Evolutionary conservation across 2,888 invertebrate genomes (phyloP).

Genomic region (Acleris emargana): DNA sequence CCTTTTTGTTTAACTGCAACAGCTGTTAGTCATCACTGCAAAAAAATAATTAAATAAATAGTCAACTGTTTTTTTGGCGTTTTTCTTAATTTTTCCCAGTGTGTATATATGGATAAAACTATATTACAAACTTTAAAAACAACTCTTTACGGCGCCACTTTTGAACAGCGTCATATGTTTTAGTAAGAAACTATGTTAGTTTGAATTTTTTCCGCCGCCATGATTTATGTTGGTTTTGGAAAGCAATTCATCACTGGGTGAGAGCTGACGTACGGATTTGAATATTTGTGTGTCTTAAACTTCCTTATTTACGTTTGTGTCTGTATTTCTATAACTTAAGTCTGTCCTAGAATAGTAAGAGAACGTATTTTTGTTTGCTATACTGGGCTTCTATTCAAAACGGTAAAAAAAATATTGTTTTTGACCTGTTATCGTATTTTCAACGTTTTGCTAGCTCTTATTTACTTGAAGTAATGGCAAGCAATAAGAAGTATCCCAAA

Average conservation of each 20-base stretch:
- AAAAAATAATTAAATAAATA: too few relatives aligned
- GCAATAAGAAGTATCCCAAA: too few relatives aligned
- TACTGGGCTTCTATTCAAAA: too few relatives aligned
- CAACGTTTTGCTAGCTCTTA: too few relatives aligned
- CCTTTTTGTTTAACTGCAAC: too few relatives aligned
- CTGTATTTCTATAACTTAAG: too few relatives aligned
- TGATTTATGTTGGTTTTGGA: constrained; percentile 13
- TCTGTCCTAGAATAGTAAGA: background rate
- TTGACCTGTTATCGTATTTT: too few relatives aligned
- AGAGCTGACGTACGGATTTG: constrained; percentile 33
- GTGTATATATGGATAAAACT: background rate
- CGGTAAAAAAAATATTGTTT: too few relatives aligned
- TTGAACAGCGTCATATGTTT: background rate
- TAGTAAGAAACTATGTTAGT: constrained; percentile 15
- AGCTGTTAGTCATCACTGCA: too few relatives aligned
- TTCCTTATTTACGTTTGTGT: constrained; percentile 15
- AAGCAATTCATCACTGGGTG: constrained; percentile 29
- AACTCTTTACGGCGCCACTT: constrained; percentile 17
- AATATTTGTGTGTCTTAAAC: constrained; percentile 26
- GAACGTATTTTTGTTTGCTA: background rate
- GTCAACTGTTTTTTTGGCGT: too few relatives aligned
- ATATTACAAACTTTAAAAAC: constrained; percentile 7
- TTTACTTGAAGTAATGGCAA: too few relatives aligned
- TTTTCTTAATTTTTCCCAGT: too few relatives aligned
- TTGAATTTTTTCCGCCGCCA: constrained; percentile 3